Base-by-base conservation (phyloP, 2,113 vertebrate genomes). In the Apeltes quadracus region DNA sequence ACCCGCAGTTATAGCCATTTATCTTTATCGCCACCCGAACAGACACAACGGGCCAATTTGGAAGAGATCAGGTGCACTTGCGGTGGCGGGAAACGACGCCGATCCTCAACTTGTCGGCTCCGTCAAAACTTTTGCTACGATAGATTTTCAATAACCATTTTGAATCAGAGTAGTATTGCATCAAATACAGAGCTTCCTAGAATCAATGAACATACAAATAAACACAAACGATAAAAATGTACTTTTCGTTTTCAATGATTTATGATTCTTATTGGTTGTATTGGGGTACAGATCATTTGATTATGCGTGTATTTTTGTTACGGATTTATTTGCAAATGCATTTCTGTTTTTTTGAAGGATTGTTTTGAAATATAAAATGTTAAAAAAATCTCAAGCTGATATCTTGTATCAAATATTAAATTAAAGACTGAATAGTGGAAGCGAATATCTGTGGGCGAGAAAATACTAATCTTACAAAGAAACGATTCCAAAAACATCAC, bases 1-100 rank as follows among this genome's bases (percentile, higher is more conserved):
- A 92, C 88, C 90, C 91, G 90, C 89, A 88, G 90, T 93, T 93
- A 93, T 86, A 94, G 93, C 93, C 93, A 95, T 97, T 96, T 96
- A 94, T 96, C 95, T 96, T 95, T 94, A 96, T 96, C 90, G 91
- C 89, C 90, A 77, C 67, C 82, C 72, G 78, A 90, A 86, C 84
- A 88, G 81, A 84, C 86, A 89, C 64, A 72, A 72, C 70, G 29
- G 43, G 75, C 76, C 80, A 87, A 84, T 86, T 84, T 87, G 84
- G 77, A 87, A 73, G 72, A 67, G 82, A 90, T 84, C 91, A 93
- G 89, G 89, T 93, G 91, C 87, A 81, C 79, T 83, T 65, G 72
- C n/a, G 71, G 73, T 51, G 69, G 56, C 85, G 67, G 76, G 71
- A 84, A 87, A 81, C 56, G 78, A 57, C 76, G 61, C 14, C 13